Base-by-base conservation (phyloP, 2,888 invertebrate species). In the Apamea sordens region DNA sequence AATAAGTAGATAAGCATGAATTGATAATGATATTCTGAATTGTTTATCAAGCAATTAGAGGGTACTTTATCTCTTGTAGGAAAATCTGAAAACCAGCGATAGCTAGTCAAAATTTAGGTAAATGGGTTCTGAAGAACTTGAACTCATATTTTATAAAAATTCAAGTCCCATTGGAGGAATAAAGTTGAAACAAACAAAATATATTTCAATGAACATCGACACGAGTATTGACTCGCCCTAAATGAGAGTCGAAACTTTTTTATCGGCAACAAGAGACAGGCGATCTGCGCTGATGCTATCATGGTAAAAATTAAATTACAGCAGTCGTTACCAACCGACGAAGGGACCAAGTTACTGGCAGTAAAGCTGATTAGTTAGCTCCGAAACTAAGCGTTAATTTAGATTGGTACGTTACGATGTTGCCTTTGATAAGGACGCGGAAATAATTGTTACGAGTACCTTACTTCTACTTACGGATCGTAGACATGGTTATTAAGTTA, bases 331-430 rank as follows among this genome's bases (percentile, higher is more conserved):
- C 92, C 76, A 72, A 78, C 85, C 85, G 77, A 79, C 83, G 84
- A 85, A 86, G 91, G 90, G 90, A 88, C 89, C 86, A 86, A 92
- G 91, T 94, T 91, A 94, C 92, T 89, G 92, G 91, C 92, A 94
- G 93, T 93, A 93, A 93, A 94, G 90, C 92, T 94, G 95, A 95
- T 95, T 95, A 95, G 93, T 91, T 92, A 93, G 93, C 93, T 91
- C 90, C 91, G 92, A 92, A 94, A 94, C 94, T 94, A 93, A 93
- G 94, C 94, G 94, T 93, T 95, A 95, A 95, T 94, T 95, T 93
- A 89, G 91, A 92, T 92, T 88, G 89, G 89, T 86, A 83, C 85
- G 86, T 84, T 88, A 88, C 89, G 89, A 88, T 90, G 89, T 91
- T 88, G 86, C 82, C 85, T 85, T 89, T 90, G 86, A 88, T 88